Base-by-base conservation (phyloP, 2,797 vertebrate species). In the Uromys caudimaculatus region DNA sequence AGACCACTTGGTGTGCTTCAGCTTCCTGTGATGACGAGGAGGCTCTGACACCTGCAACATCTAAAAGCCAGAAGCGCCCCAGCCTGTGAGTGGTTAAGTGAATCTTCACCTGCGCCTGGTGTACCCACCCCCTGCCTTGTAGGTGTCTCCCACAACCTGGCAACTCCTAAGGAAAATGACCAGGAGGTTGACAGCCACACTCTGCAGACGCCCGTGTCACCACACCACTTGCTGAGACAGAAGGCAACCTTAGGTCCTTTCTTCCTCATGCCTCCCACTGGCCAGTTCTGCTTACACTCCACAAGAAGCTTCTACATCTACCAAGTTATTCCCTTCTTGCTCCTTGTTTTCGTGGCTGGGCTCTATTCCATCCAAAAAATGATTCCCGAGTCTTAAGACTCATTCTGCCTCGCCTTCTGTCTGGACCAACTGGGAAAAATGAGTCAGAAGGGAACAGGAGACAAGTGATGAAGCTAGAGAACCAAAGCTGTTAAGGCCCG, bases 301-400 rank as follows among this genome's bases (percentile, higher is more conserved):
- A 9, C n/a, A 52, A 85, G 90, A 87, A 92, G 32, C 17, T 16
- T 27, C 24, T 11, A 13, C 1, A 41, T 91, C 56, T 62, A 79
- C 47, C 56, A 62, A n/a, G 9, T 2, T n/a, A 88, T 29, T 50
- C 16, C 44, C 4, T 35, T 64, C 38, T 67, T 16, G 50, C 77
- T 89, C 35, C 19, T 3, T 3, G n/a, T 47, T 84, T 76, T 64
- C 14, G 16, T 56, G 69, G n/a, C 16, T 69, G 58, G 54, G 52
- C 38, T 88, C 44, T 71, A 38, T 79, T 76, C 71, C 83, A 77
- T 44, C n/a, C 54, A 88, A 92, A 13, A 93, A 54, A 84, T 24
- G 32, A 91, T 6, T 71, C 47, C 47, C 13, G 67, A 75, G 21
- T 95, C 93, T 95, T 54, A 90, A 91, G 93, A 94, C 41, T 67